phyloP scores from a whole-genome alignment of 2,113 vertebrate genomes.

The Vulpes vulpes region DNA sequence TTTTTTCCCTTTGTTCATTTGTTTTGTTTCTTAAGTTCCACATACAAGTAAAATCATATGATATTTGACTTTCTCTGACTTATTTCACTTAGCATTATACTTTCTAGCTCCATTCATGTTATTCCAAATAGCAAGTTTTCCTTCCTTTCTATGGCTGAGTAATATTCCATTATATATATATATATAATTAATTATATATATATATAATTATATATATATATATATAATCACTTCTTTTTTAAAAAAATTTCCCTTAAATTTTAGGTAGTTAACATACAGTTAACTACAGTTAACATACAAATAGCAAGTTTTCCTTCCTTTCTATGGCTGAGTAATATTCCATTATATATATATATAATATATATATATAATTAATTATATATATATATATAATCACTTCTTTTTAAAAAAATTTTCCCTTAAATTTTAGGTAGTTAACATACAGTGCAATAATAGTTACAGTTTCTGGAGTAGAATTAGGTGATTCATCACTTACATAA shows the following conservation, averaged over 20 bases:
- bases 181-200: background rate
- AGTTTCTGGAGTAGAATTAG: no score
- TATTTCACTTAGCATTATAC: background rate
- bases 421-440: no score
- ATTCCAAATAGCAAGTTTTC: background rate
- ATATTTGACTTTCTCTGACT: background rate
- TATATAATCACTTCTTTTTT: no score
- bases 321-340: background rate
- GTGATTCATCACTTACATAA: no score
- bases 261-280: no score
- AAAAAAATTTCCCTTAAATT: no score
- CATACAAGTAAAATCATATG: background rate
- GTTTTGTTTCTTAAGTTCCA: background rate
- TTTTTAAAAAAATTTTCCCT: no score
- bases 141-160: background rate
- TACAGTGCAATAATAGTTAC: no score
- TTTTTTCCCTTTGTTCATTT: background rate
- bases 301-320: background rate
- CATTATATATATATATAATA: background rate
- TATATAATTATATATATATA: no score
- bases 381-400: no score
- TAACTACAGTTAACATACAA: no score
- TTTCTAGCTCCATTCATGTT: background rate
- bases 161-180: background rate
- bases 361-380: no score